Conservation (phyloP, 2,113 vertebrate species). For the Brachyhypopomus occidentalis region DNA sequence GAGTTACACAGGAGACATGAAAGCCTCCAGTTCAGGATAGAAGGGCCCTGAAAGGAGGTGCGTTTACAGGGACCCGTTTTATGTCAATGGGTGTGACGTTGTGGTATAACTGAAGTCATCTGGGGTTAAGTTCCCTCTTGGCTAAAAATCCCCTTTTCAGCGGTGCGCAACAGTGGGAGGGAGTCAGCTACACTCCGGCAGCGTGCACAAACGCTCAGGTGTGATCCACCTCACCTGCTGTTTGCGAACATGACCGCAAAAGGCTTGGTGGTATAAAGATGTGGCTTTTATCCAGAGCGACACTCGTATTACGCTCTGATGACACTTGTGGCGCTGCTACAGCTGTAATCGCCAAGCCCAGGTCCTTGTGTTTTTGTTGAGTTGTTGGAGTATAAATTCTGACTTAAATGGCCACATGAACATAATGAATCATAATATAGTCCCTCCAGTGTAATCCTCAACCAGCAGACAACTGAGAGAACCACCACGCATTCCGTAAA, state of each 20-base stretch:
- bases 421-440: too few species aligned
- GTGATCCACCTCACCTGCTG: too few species aligned
- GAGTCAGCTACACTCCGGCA: neutral
- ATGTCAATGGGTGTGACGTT: constrained; percentile 5
- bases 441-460: neutral
- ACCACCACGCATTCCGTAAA: neutral
- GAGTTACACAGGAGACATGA: neutral
- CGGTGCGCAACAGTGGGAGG: neutral
- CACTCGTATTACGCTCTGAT: too few species aligned
- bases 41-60: neutral
- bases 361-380: too few species aligned
- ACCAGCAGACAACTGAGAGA: neutral
- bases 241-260: too few species aligned
- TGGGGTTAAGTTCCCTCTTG: neutral
- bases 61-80: constrained; percentile 6
- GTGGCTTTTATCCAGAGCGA: too few species aligned
- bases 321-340: too few species aligned
- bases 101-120: neutral
- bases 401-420: too few species aligned
- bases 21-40: neutral
- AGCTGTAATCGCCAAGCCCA: too few species aligned
- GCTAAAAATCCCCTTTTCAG: neutral
- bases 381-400: too few species aligned
- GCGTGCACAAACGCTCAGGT: neutral
- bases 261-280: too few species aligned